Evolutionary conservation across 2,797 vertebrate species (phyloP).

Genomic region (Epinephelus coioides): DNA sequence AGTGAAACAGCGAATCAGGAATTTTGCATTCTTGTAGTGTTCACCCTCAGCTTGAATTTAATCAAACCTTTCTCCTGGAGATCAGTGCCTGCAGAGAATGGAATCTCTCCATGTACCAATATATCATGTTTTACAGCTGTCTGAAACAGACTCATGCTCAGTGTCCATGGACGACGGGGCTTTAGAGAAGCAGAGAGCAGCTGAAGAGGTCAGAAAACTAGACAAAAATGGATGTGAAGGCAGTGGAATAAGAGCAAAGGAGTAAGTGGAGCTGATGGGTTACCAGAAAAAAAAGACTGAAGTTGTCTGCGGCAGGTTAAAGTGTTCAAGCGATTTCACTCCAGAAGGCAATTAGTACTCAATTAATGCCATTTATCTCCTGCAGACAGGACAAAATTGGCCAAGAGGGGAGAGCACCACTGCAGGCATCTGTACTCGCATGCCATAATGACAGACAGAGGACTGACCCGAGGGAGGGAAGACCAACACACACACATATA

Average conservation of each 20-base stretch:
- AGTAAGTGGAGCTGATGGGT: conserved; percentile 36
- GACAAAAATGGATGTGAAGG: conserved; percentile 19
- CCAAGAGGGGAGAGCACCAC: conserved; percentile 45
- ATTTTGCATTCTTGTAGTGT: conserved; percentile 18
- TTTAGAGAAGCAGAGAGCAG: conserved; percentile 18
- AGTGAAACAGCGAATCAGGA: conserved; percentile 16
- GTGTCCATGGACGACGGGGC: conserved; percentile 7
- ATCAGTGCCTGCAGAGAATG: conserved; percentile 36
- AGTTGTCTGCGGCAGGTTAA: conserved; percentile 56
- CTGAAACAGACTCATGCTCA: conserved; percentile 28
- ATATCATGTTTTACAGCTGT: conserved; percentile 21
- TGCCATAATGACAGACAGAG: conserved; percentile 43
- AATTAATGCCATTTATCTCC: conserved; percentile 79
- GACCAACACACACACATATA: conserved; percentile 4
- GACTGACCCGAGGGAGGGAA: conserved; percentile 16
- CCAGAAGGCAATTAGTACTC: conserved; percentile 75
- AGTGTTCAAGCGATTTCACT: conserved; percentile 71
- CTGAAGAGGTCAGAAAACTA: conserved; percentile 28
- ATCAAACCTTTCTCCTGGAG: conserved; percentile 40
- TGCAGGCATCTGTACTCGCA: conserved; percentile 43
- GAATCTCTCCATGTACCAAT: conserved; percentile 1
- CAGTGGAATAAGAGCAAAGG: conserved; percentile 24
- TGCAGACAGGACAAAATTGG: conserved; percentile 62
- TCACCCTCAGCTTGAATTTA: conserved; percentile 41
- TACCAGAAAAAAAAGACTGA: conserved; percentile 41